phyloP scores from a whole-genome alignment of 1,140 invertebrate species.

The Penaeus indicus region DNA sequence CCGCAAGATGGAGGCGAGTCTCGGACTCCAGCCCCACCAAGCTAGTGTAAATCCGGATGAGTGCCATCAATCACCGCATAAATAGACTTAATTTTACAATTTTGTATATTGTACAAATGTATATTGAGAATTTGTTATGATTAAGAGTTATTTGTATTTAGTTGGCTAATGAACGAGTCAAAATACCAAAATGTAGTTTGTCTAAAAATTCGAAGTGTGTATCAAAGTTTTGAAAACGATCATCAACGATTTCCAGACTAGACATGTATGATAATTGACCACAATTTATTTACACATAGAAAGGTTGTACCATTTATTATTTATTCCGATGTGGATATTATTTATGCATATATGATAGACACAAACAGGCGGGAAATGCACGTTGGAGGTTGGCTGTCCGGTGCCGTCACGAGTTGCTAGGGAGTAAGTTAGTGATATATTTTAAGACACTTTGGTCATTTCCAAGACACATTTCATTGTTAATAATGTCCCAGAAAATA shows the following conservation, averaged over 20 bases:
- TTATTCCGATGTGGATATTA: constrained; percentile 31
- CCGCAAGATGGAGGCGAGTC: not conserved
- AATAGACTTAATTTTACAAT: constrained; percentile 62
- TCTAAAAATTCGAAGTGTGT: constrained; percentile 32
- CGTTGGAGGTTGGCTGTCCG: not conserved
- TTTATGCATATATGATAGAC: constrained; percentile 8
- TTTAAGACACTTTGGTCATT: too few relatives aligned
- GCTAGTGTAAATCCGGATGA: too few relatives aligned
- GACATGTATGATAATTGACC: constrained; percentile 35
- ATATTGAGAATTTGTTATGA: constrained; percentile 54
- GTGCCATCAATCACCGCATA: constrained; percentile 51
- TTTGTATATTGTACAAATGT: constrained; percentile 65
- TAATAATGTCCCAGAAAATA: too few relatives aligned
- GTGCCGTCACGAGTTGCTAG: too few relatives aligned
- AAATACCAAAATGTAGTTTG: constrained; percentile 56
- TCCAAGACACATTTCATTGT: too few relatives aligned
- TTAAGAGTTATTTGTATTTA: constrained; percentile 62
- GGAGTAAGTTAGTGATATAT: too few relatives aligned
- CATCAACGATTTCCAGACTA: constrained; percentile 43
- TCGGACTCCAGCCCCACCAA: too few relatives aligned
- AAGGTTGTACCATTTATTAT: constrained; percentile 48
- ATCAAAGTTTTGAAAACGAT: not conserved
- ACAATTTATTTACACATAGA: constrained; percentile 34
- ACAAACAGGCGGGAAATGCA: not conserved
- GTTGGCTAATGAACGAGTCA: constrained; percentile 36